Conservation (phyloP, 2,797 vertebrate species). For the Setipinna tenuifilis region DNA sequence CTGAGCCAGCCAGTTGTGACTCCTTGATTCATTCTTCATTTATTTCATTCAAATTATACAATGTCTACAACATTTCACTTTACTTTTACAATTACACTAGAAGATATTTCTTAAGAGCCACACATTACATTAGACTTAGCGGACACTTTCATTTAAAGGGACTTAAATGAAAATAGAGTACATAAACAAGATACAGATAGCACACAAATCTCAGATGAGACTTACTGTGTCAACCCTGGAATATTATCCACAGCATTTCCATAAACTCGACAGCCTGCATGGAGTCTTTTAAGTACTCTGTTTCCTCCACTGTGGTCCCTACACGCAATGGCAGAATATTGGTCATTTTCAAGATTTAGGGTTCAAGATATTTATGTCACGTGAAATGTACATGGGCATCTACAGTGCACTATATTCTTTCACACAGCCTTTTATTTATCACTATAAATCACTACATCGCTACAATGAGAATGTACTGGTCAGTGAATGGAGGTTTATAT, state of each 20-base stretch:
- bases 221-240: conserved; percentile 95
- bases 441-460: neutral
- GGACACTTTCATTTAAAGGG: too few relatives aligned
- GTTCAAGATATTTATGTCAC: too few relatives aligned
- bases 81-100: neutral
- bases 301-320: conserved; percentile 98
- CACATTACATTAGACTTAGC: too few relatives aligned
- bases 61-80: neutral
- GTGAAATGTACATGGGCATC: neutral
- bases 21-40: neutral
- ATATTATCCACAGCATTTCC: conserved; percentile 90
- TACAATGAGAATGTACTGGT: too few relatives aligned
- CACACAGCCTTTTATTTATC: too few relatives aligned
- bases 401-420: too few relatives aligned
- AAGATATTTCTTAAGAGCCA: neutral
- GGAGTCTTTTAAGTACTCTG: conserved; percentile 77
- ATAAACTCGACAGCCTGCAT: conserved; percentile 87
- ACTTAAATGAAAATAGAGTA: too few relatives aligned
- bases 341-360: neutral
- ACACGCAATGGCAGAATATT: conserved; percentile 22
- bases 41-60: neutral
- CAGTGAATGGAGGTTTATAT: neutral
- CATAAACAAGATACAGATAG: too few relatives aligned
- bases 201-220: neutral
- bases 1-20: too few relatives aligned